Evolutionary conservation across 2,113 vertebrate genomes (phyloP), one percentile per base, ranked within the genome.

Genomic region (Atlantisia rogersi): DNA sequence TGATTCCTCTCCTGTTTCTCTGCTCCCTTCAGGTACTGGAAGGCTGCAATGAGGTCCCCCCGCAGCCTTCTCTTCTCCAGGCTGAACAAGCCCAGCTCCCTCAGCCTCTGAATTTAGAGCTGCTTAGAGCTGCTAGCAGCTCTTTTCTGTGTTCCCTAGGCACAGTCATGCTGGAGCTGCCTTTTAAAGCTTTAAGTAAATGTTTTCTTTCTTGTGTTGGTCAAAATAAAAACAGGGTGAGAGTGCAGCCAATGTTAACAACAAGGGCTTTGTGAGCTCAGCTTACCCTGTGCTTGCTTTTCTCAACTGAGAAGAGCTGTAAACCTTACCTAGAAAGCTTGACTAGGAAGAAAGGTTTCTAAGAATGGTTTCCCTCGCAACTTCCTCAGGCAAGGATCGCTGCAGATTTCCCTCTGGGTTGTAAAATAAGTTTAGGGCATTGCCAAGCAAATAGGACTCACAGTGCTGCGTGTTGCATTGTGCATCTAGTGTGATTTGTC

Each of bases 401-500:
- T 86, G 53, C 20, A 67, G 21, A 71, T 75, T 79, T 85, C n/a
- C 28, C 62, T 65, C 39, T 32, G 62, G 71, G 35, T 69, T 56
- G 32, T 52, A 42, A 73, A 86, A 53, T 12, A 71, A 68, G 6
- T 24, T 56, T 46, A 64, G 48, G 11, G 7, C 8, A 52, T 19
- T 12, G 10, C 31, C 39, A 73, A 26, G 48, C 5, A 68, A 73
- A 74, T 9, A 62, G 11, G 35, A 58, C 48, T 84, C 48, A 65
- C 3, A 24, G 12, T 22, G 11, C 10, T 37, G 8, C 37, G 22
- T 0, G 1, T 50, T 76, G 12, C 17, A 48, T 53, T 0, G 0
- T 17, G 7, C 56, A 16, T 46, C 67, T 31, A 28, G 3, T 5
- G 58, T 53, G 26, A 60, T 37, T 22, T 76, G 12, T 63, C 18